These are phyloP conservation scores for Nomada hirtipes DNA, from an alignment of 2,888 invertebrate genomes.

Conservation along the genomic window DNA sequence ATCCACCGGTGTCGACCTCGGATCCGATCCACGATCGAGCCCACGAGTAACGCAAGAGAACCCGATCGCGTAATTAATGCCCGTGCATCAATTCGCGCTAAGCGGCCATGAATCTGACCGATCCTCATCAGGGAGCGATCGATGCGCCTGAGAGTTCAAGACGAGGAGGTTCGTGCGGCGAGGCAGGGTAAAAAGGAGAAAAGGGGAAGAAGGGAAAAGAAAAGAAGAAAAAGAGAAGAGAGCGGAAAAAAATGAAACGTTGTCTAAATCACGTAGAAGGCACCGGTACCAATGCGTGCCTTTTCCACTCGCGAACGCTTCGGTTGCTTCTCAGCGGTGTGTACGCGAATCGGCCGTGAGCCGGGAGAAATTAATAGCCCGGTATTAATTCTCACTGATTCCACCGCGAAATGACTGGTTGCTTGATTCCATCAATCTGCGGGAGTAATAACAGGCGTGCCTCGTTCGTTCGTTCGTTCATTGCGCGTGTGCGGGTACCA, in stretches of 20 bases:
- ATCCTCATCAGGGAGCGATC: constrained; percentile 76
- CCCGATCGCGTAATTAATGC: constrained; percentile 81
- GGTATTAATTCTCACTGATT: constrained; percentile 83
- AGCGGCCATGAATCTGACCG: constrained; percentile 73
- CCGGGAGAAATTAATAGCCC: constrained; percentile 82
- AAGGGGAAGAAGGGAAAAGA: not conserved
- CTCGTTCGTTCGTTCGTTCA: constrained; percentile 48
- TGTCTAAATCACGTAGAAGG: constrained; percentile 80
- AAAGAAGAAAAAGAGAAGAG: not conserved
- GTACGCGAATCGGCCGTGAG: constrained; percentile 63
- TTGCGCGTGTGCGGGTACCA: constrained; percentile 24
- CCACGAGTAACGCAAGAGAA: constrained; percentile 51
- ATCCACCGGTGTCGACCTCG: constrained; percentile 63
- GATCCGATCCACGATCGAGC: constrained; percentile 69
- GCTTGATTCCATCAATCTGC: constrained; percentile 83
- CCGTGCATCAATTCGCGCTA: constrained; percentile 82
- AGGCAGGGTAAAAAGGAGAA: not conserved
- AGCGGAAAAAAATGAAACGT: constrained; percentile 68
- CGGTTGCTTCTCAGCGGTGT: constrained; percentile 32
- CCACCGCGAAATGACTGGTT: constrained; percentile 82
- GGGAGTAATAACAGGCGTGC: constrained; percentile 81
- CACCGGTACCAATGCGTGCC: constrained; percentile 59
- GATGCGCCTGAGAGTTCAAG: constrained; percentile 67
- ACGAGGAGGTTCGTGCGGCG: constrained; percentile 66
- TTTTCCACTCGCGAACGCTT: constrained; percentile 46